phyloP scores from a whole-genome alignment of 2,113 vertebrate species.

The Pteruthius melanotis region DNA sequence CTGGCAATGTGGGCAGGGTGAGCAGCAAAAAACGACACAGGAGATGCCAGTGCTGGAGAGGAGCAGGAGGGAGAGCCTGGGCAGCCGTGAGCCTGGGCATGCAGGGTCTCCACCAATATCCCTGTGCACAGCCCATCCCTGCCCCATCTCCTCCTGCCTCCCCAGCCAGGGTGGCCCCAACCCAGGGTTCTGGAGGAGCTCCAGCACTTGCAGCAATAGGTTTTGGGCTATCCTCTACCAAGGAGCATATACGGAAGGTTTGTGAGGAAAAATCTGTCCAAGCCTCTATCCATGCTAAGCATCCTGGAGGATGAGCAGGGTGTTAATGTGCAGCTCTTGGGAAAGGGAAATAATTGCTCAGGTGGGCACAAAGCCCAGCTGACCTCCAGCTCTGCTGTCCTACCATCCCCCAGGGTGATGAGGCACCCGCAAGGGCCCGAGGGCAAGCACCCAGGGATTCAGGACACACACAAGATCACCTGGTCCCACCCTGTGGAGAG shows the following conservation, averaged over 20 bases:
- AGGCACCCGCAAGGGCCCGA: background rate
- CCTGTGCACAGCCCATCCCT: background rate
- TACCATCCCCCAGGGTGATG: rapidly evolving
- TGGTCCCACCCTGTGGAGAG: background rate
- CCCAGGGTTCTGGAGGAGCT: background rate
- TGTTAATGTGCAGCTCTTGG: rapidly evolving
- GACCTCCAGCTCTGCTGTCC: background rate
- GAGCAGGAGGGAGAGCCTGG: background rate
- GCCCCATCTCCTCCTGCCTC: background rate
- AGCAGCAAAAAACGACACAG: background rate
- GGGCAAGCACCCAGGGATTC: background rate
- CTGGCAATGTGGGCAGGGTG: background rate
- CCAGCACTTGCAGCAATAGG: background rate
- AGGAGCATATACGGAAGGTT: background rate
- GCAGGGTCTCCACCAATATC: background rate
- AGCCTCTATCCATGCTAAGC: background rate
- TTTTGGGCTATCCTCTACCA: background rate
- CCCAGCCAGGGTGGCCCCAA: background rate
- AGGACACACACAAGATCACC: background rate
- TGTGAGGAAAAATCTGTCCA: background rate
- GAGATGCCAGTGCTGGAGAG: background rate
- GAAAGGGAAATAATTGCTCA: background rate
- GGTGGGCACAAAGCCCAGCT: background rate
- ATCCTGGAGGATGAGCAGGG: background rate
- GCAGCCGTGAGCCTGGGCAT: background rate